Percentiles rank a stretch among this genome's conserved stretches.
These are phyloP conservation scores for Campoletis raptor DNA, from an alignment of 2,888 invertebrate species.

Conservation along the genomic window DNA sequence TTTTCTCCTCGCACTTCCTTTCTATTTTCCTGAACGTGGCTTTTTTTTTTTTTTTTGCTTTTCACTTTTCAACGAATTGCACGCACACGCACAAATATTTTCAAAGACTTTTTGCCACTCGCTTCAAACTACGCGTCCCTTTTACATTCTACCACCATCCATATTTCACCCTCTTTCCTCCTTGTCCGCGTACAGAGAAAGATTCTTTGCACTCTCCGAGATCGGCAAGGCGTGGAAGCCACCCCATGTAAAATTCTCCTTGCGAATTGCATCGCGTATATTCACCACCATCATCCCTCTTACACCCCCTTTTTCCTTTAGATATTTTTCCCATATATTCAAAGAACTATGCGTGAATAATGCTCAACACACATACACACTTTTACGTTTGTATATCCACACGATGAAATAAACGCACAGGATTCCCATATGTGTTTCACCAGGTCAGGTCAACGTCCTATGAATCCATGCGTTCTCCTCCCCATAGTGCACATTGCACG, in stretches of 20 bases:
- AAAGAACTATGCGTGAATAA: constrained; percentile 44
- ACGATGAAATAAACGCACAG: constrained; percentile 55
- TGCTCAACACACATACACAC: constrained; percentile 9
- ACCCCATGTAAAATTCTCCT: constrained; percentile 79
- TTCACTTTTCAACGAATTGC: neutral
- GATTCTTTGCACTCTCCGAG: constrained; percentile 67
- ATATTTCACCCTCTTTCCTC: neutral
- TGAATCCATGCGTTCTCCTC: constrained; percentile 68
- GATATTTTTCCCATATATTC: constrained; percentile 46
- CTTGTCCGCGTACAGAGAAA: constrained; percentile 33
- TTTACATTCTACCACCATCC: neutral
- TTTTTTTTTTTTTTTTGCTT: neutral
- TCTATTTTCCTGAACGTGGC: neutral
- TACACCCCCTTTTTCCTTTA: constrained; percentile 27
- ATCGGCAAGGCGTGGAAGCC: constrained; percentile 51
- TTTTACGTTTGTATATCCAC: constrained; percentile 19
- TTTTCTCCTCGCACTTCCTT: neutral
- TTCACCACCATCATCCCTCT: constrained; percentile 67
- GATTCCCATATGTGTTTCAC: constrained; percentile 81
- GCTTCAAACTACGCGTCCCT: neutral
- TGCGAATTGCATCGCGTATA: constrained; percentile 77
- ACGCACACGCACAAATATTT: constrained; percentile 6
- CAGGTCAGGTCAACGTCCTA: constrained; percentile 85
- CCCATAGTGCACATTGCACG: constrained; percentile 28
- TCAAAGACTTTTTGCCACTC: constrained; percentile 5